Evolutionary conservation across 2,113 vertebrate genomes (phyloP), one percentile per base, ranked within the genome.

Genomic region (Meles meles): DNA sequence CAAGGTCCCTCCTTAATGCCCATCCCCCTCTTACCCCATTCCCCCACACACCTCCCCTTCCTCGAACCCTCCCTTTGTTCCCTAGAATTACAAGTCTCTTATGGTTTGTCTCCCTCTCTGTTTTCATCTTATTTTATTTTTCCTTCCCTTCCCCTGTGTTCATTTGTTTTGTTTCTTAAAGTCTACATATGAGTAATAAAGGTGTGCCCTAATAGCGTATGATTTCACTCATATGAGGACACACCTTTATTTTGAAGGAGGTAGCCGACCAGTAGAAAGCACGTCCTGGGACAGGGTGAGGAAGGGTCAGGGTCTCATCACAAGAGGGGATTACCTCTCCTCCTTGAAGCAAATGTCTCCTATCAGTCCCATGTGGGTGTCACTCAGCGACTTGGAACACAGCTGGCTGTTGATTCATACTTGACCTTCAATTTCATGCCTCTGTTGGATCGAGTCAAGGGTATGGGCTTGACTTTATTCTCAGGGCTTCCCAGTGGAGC

Each of bases 361-460:
- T 21, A 5, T 18, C 10, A 1, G 3, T 81, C n/a, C 65, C 20
- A 59, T 1, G 1, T 11, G 5, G 2, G 12, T 63, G 31, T 93
- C 89, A 90, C 74, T 57, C 31, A 59, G n/a, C 39, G 7, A 7
- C 25, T 44, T 67, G 12, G 52, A 25, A 34, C 49, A 65, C 7
- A 42, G 67, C 85, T 7, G 15, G 20, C 69, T 61, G 6, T 71
- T 57, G 88, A 27, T 69, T 79, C 55, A 34, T 29, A 77, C 59
- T 63, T 67, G 80, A n/a, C 74, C 14, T 4, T 90, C 88, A 87
- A n/a, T 95, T 67, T 93, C 92, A 44, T 44, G 52, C 67, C 23
- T 72, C 72, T 39, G 11, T 10, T 34, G 34, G 74, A 52, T 65
- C 21, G 90, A 89, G 67, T 52, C 49, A 65, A 47, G 87, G 69